phyloP scores from a whole-genome alignment of 2,888 invertebrate species.

The Sussaba pulchella region DNA sequence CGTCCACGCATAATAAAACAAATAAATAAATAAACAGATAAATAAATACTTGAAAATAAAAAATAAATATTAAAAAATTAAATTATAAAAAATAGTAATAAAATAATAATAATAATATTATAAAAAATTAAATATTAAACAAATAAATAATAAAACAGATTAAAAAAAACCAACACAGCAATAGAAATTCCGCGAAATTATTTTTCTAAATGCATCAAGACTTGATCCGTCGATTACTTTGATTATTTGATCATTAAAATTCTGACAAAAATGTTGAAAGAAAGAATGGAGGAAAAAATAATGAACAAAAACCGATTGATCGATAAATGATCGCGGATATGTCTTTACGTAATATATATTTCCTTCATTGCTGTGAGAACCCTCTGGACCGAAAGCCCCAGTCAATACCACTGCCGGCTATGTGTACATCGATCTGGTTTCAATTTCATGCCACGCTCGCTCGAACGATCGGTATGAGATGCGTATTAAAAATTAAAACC shows the following conservation, averaged over 20 bases:
- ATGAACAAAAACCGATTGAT: constrained; percentile 36
- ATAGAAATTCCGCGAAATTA: background rate
- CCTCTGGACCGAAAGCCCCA: constrained; percentile 39
- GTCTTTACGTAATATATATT: constrained; percentile 56
- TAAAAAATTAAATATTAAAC: too few relatives aligned
- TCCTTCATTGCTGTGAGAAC: constrained; percentile 51
- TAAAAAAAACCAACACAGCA: too few relatives aligned
- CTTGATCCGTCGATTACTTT: too few relatives aligned
- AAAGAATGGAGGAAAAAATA: constrained; percentile 19
- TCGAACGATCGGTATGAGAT: constrained; percentile 31
- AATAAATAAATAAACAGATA: too few relatives aligned
- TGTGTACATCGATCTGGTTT: constrained; percentile 61
- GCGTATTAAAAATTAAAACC: too few relatives aligned
- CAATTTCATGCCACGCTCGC: constrained; percentile 55
- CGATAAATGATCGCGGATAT: constrained; percentile 32
- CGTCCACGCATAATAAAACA: background rate
- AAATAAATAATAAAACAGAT: too few relatives aligned
- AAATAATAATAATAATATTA: too few relatives aligned
- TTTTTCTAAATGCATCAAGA: background rate
- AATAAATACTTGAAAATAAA: too few relatives aligned
- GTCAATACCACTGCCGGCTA: constrained; percentile 59
- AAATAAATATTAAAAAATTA: too few relatives aligned
- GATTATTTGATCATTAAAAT: too few relatives aligned
- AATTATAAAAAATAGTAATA: too few relatives aligned
- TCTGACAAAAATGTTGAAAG: too few relatives aligned